A percentile compares a stretch with the other conserved stretches of the same genome.
phyloP scores from a whole-genome alignment of 2,888 invertebrate genomes.

The Ceraclea dissimilis region DNA sequence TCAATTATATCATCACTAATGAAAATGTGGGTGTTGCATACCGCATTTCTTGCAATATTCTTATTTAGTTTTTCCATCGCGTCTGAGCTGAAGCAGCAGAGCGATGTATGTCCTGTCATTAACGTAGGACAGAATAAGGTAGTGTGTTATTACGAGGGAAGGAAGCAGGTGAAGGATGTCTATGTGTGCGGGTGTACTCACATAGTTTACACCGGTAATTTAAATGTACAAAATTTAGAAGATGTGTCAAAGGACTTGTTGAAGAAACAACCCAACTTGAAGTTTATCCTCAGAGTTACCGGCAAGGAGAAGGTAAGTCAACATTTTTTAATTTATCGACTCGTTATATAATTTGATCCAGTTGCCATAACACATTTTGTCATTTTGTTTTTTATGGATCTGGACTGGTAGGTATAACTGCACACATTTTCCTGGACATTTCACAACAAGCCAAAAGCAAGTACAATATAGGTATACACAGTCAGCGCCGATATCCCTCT shows the following conservation, averaged over 20 bases:
- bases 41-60: not conserved
- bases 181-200: conserved; percentile 42
- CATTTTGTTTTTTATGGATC: too few species aligned
- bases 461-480: too few species aligned
- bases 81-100: not conserved
- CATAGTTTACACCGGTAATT: conserved; percentile 43
- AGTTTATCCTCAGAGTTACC: conserved; percentile 48
- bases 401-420: too few species aligned
- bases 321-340: not conserved
- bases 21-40: not conserved
- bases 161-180: conserved; percentile 33
- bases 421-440: too few species aligned
- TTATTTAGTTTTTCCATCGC: not conserved
- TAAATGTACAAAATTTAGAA: conserved; percentile 42
- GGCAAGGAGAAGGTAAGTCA: conserved; percentile 32
- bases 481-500: too few species aligned
- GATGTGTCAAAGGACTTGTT: conserved; percentile 42
- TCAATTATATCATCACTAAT: not conserved
- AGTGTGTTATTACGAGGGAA: conserved; percentile 41
- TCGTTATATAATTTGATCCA: too few species aligned
- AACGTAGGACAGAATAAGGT: conserved; percentile 40
- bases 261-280: conserved; percentile 43
- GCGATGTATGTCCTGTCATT: conserved; percentile 14
- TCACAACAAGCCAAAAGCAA: too few species aligned
- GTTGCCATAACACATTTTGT: too few species aligned